A percentile compares a stretch with the other conserved stretches of the same genome.
Evolutionary conservation across 2,888 invertebrate genomes (phyloP).

Genomic region (Odontothrips loti): DNA sequence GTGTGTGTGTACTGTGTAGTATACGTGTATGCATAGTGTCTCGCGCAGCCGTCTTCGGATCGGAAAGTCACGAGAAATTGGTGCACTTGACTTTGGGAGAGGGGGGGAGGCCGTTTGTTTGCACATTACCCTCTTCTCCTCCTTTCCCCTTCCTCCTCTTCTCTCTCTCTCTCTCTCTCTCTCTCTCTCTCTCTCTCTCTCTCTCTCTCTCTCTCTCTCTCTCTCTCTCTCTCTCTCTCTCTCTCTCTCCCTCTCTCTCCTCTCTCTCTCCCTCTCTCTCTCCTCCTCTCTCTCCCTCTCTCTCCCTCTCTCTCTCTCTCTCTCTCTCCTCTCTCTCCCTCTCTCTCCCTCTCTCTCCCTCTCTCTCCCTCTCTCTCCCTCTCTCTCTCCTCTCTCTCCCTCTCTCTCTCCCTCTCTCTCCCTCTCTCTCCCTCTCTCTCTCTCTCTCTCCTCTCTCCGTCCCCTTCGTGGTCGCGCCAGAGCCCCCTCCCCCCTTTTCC

Average conservation of each 20-base stretch:
- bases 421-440: neutral
- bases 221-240: neutral
- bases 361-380: neutral
- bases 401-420: too few relatives aligned
- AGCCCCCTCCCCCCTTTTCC: neutral
- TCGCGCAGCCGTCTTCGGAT: too few relatives aligned
- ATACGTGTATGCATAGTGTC: too few relatives aligned
- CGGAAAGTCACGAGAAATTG: too few relatives aligned
- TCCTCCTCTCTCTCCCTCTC: neutral
- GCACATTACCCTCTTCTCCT: neutral
- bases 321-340: neutral
- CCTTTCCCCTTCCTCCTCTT: too few relatives aligned
- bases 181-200: neutral
- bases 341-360: too few relatives aligned
- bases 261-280: neutral
- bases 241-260: neutral
- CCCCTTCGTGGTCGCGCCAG: neutral
- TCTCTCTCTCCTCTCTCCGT: neutral
- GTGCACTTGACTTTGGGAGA: too few relatives aligned
- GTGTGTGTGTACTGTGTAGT: too few relatives aligned
- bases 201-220: slow-evolving; percentile 1
- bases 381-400: neutral
- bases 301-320: neutral
- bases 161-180: too few relatives aligned
- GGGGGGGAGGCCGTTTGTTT: neutral